Base-by-base conservation (phyloP, 2,113 vertebrate genomes). In the Galbula dea region DNA sequence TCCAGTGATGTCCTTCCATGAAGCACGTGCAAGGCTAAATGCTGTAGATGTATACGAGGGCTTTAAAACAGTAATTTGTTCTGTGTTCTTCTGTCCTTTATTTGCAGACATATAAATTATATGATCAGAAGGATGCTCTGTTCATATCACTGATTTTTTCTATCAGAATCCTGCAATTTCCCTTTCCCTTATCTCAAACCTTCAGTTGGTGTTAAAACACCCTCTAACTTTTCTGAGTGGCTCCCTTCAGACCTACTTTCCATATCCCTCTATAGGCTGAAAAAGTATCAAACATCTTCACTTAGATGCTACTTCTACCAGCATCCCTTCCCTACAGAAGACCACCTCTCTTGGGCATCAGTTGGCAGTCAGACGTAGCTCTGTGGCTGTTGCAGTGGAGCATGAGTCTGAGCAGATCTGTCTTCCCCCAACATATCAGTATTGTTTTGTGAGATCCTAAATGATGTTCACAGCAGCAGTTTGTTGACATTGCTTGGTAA, bases 401-500 rank as follows among this genome's bases (percentile, higher is more conserved):
- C 34, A 73, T 67, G 27, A 52, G 27, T 19, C 22, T 29, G 73
- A 73, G 65, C 27, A 83, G 46, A 49, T 9, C 30, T 74, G 4
- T 45, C 29, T 16, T 80, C 41, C 32, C 26, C 66, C 52, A 55
- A 37, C 15, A 39, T 26, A 27, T 54, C 51, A 9, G 0, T 36
- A 6, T 6, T 8, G 5, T 41, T 39, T 72, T 0, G 0, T 27
- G 65, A 86, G 29, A 17, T 71, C 45, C 73, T 71, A 51, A 67
- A 58, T 3, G 19, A 34, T 3, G 0, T 3, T 2, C 7, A 1
- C 1, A 37, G 55, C 58, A 41, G 9, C 3, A 1, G 5, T 41
- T 62, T 58, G 26, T 18, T 83, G 55, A 18, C 10, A 2, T 34
- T 34, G 17, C 19, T 76, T 65, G 29, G 32, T 45, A 49, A 61